Evolutionary conservation across 2,113 vertebrate genomes (phyloP).

Genomic region (Rhabdomys dilectus): DNA sequence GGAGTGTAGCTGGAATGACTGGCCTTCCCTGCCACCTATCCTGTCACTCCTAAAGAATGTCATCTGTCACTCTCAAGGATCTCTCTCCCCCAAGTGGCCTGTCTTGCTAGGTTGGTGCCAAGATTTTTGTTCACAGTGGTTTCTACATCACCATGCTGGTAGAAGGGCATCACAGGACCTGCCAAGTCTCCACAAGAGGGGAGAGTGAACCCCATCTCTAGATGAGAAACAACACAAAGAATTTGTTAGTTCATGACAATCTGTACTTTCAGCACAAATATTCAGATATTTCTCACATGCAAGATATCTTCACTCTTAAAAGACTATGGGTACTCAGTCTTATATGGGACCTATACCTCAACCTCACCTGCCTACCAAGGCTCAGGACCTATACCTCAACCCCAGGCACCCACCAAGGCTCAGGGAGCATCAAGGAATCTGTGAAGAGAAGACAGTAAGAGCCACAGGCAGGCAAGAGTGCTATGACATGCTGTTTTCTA

Average conservation of each 20-base stretch:
- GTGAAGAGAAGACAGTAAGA: neutral
- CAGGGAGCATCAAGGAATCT: neutral
- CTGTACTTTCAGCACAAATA: neutral
- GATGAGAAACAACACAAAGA: neutral
- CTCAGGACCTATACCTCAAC: too few relatives aligned
- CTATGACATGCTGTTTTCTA: neutral
- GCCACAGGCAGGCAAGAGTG: neutral
- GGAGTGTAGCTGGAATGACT: neutral
- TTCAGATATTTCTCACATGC: neutral
- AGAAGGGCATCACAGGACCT: neutral
- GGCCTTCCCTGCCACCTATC: neutral
- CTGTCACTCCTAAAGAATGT: too few relatives aligned
- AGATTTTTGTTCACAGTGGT: neutral
- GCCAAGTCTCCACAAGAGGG: neutral
- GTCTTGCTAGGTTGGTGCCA: neutral
- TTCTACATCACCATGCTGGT: neutral
- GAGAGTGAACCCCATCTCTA: neutral
- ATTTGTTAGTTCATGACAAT: neutral
- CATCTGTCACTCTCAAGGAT: neutral
- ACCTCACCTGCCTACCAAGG: neutral
- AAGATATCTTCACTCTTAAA: neutral
- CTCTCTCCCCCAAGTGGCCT: neutral
- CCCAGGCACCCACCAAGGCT: neutral
- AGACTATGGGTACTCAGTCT: neutral
- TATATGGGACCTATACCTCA: neutral